Conservation (phyloP, 2,797 vertebrate genomes). For the Trachops cirrhosus region DNA sequence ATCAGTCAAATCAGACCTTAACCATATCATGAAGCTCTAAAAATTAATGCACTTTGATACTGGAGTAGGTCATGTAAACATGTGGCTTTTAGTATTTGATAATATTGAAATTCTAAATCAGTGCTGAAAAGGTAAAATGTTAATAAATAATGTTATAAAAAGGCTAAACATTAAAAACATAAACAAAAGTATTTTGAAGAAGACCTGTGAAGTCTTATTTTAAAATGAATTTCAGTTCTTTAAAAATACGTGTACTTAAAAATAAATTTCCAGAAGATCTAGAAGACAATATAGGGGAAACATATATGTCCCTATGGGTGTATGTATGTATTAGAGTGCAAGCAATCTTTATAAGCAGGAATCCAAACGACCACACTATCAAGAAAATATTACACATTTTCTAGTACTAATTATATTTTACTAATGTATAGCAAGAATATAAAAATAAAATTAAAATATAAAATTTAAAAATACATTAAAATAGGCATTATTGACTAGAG, state of each 20-base stretch:
- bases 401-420: background rate
- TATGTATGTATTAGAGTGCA: background rate
- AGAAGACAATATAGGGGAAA: background rate
- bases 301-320: background rate
- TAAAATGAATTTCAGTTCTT: conserved; percentile 5
- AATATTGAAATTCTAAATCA: background rate
- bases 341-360: background rate
- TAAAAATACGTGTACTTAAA: background rate
- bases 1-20: background rate
- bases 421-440: background rate
- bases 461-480: background rate
- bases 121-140: background rate
- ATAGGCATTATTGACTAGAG: background rate
- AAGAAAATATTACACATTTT: background rate
- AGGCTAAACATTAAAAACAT: background rate
- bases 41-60: background rate
- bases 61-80: background rate
- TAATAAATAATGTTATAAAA: background rate
- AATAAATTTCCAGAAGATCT: background rate
- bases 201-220: background rate
- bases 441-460: background rate
- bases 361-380: background rate
- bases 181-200: background rate
- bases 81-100: background rate
- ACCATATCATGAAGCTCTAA: background rate